Evolutionary conservation across 2,797 vertebrate species (phyloP).

Genomic region (Falco berigora): DNA sequence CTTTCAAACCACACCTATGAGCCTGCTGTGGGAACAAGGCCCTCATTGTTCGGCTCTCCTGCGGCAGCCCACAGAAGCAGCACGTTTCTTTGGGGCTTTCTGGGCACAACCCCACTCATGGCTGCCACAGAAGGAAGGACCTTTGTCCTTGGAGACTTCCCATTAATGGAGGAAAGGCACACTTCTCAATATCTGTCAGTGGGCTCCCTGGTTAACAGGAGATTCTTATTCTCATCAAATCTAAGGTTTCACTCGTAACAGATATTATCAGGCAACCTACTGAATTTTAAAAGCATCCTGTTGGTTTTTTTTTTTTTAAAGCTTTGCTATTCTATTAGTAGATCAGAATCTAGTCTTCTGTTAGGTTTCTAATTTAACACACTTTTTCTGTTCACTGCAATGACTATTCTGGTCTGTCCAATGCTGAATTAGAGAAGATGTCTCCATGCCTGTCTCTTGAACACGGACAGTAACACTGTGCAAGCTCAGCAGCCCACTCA

Average conservation of each 20-base stretch:
- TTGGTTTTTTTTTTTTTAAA: background rate
- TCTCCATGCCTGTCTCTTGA: background rate
- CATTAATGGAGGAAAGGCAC: background rate
- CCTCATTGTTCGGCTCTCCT: conserved; percentile 12
- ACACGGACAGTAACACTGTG: fast-evolving
- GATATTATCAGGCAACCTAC: conserved; percentile 20
- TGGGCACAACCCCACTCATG: background rate
- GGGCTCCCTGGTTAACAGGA: background rate
- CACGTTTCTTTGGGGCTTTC: background rate
- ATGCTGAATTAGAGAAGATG: background rate
- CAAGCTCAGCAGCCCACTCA: background rate
- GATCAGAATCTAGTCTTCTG: background rate
- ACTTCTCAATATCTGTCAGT: background rate
- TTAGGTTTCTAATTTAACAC: background rate
- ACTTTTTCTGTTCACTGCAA: background rate
- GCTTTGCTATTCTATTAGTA: conserved; percentile 32
- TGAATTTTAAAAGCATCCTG: conserved; percentile 37
- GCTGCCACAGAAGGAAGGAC: background rate
- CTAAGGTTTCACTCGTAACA: conserved; percentile 15
- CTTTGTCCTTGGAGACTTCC: background rate
- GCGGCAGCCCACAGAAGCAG: background rate
- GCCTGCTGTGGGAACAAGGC: conserved; percentile 23
- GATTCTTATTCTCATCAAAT: background rate
- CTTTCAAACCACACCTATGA: conserved; percentile 21
- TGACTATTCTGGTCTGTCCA: background rate